A percentile compares a stretch with the other conserved stretches of the same genome.
phyloP scores from a whole-genome alignment of 1,140 invertebrate genomes.

The Gonioctena quinquepunctata region DNA sequence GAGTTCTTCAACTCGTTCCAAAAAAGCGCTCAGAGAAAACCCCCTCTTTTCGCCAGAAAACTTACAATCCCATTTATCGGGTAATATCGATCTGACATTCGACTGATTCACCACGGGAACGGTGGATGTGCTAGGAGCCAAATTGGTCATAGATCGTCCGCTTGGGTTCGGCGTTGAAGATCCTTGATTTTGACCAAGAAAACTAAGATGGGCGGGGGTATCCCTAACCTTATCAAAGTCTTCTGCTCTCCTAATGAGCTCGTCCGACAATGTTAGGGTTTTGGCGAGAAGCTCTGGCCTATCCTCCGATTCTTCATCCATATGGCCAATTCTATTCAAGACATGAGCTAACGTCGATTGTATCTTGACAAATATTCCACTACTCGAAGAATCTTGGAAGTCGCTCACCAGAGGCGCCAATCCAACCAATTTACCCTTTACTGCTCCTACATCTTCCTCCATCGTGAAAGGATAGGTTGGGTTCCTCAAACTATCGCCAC shows the following conservation, averaged over 20 bases:
- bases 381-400: background rate
- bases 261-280: background rate
- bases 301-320: background rate
- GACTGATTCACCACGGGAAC: background rate
- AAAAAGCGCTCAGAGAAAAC: background rate
- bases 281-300: background rate
- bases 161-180: background rate
- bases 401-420: background rate
- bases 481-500: background rate
- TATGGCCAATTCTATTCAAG: background rate
- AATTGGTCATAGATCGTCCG: background rate
- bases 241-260: background rate
- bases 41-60: conserved; percentile 23
- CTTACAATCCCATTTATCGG: background rate
- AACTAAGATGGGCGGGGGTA: background rate
- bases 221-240: background rate
- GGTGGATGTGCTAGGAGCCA: background rate
- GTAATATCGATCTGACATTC: background rate
- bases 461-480: background rate
- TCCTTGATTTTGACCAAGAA: background rate
- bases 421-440: background rate
- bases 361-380: background rate
- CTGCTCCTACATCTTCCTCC: background rate
- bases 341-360: background rate
- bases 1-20: background rate